A percentile compares a stretch with the other conserved stretches of the same genome.
phyloP scores from a whole-genome alignment of 2,888 invertebrate species.

The Archaeoteleia sp. region DNA sequence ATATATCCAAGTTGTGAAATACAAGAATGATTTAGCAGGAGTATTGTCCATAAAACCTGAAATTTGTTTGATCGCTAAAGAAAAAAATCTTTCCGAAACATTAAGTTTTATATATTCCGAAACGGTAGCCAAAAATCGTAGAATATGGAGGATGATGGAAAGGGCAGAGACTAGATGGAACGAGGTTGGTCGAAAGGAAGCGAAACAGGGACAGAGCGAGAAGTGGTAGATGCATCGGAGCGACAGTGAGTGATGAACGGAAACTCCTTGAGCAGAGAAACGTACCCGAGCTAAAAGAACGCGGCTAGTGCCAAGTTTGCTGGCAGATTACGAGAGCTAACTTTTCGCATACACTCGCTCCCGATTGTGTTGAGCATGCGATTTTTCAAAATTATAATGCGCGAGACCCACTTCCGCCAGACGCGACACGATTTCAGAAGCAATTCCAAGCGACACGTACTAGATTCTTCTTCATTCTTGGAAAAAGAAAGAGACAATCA shows the following conservation, averaged over 20 bases:
- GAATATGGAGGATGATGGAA: background rate
- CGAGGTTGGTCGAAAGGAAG: background rate
- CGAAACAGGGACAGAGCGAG: constrained; percentile 47
- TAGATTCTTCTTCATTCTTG: background rate
- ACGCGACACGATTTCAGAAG: constrained; percentile 1
- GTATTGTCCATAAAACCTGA: too few species aligned
- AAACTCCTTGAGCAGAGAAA: constrained; percentile 57
- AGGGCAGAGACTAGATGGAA: background rate
- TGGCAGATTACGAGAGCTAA: constrained; percentile 31
- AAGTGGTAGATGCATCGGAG: constrained; percentile 61
- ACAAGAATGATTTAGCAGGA: constrained; percentile 17
- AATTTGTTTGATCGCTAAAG: too few species aligned
- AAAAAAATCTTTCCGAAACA: too few species aligned
- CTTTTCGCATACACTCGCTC: constrained; percentile 22
- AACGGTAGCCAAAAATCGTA: background rate
- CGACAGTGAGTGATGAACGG: constrained; percentile 70
- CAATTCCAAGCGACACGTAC: constrained; percentile 1
- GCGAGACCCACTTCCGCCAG: constrained; percentile 43
- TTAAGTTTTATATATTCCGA: background rate
- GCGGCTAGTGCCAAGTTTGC: constrained; percentile 33
- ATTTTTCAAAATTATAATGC: constrained; percentile 27
- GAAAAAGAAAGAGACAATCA: background rate
- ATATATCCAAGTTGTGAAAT: constrained; percentile 18
- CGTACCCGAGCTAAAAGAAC: constrained; percentile 27
- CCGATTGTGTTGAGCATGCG: constrained; percentile 12